Evolutionary conservation across 2,113 vertebrate species (phyloP).

Genomic region (Terrapene triunguis): DNA sequence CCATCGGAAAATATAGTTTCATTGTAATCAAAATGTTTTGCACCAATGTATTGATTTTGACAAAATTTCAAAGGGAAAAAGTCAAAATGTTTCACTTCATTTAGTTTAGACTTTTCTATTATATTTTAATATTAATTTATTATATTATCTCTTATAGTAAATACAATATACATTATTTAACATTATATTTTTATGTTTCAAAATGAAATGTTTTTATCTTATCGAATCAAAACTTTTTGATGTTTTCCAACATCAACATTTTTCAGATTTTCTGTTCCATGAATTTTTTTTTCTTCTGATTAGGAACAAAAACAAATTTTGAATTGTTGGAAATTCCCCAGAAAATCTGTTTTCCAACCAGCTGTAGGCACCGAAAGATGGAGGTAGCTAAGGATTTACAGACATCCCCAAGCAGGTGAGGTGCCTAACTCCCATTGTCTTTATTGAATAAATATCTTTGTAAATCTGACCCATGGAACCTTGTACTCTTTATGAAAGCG

Average conservation of each 20-base stretch:
- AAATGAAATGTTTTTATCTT: background rate
- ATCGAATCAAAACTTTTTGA: background rate
- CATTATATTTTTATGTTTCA: background rate
- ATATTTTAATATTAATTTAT: background rate
- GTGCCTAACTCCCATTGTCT: background rate
- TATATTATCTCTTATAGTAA: background rate
- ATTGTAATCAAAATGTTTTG: background rate
- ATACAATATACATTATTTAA: background rate
- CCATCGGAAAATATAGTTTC: constrained; percentile 49
- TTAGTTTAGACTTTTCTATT: background rate
- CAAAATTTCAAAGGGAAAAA: background rate
- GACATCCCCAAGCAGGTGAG: background rate
- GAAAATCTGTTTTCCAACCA: background rate
- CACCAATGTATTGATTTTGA: constrained; percentile 10
- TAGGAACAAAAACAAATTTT: background rate
- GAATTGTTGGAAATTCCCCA: background rate
- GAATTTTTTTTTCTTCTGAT: background rate
- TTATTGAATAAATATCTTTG: background rate
- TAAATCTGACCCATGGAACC: background rate
- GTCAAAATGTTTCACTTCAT: background rate
- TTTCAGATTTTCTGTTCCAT: background rate
- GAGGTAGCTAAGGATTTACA: background rate
- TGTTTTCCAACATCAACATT: background rate
- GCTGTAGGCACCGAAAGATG: background rate
- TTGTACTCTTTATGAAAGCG: background rate